phyloP scores from a whole-genome alignment of 2,113 vertebrate genomes.

The Maccullochella peelii region DNA sequence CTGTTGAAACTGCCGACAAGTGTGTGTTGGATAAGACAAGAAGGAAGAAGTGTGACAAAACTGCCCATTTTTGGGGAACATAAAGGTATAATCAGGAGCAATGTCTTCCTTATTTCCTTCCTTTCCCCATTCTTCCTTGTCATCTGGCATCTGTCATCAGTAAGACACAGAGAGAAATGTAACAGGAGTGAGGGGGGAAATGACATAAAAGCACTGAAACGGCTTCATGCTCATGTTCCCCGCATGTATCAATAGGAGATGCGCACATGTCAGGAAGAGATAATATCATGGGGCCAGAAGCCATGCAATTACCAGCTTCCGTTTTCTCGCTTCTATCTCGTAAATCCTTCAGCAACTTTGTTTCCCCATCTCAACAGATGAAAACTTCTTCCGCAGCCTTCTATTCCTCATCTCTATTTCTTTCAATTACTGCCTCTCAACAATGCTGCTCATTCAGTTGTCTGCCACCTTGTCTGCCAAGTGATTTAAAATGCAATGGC shows the following conservation, averaged over 20 bases:
- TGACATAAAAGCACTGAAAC: constrained; percentile 33
- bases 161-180: constrained; percentile 44
- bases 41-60: constrained; percentile 3
- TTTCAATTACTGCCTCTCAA: constrained; percentile 62
- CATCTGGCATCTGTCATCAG: constrained; percentile 62
- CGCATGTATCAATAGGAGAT: constrained; percentile 59
- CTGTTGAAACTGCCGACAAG: not conserved
- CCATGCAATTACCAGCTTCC: constrained; percentile 73
- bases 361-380: constrained; percentile 44
- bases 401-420: constrained; percentile 48
- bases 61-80: not conserved
- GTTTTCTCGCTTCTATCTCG: constrained; percentile 46
- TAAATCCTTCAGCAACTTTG: constrained; percentile 67
- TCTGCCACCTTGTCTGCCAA: constrained; percentile 38
- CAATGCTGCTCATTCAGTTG: constrained; percentile 47
- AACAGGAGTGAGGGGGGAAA: constrained; percentile 15
- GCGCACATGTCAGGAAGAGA: constrained; percentile 65
- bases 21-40: not conserved
- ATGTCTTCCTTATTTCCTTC: constrained; percentile 28
- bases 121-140: constrained; percentile 55
- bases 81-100: constrained; percentile 25
- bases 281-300: constrained; percentile 65
- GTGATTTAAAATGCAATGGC: constrained; percentile 53
- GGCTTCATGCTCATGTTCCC: constrained; percentile 56
- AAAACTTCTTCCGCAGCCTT: constrained; percentile 49